These are phyloP conservation scores for Hermaeophaga mercurialis DNA, from an alignment of 2,888 invertebrate species.

Conservation along the genomic window DNA sequence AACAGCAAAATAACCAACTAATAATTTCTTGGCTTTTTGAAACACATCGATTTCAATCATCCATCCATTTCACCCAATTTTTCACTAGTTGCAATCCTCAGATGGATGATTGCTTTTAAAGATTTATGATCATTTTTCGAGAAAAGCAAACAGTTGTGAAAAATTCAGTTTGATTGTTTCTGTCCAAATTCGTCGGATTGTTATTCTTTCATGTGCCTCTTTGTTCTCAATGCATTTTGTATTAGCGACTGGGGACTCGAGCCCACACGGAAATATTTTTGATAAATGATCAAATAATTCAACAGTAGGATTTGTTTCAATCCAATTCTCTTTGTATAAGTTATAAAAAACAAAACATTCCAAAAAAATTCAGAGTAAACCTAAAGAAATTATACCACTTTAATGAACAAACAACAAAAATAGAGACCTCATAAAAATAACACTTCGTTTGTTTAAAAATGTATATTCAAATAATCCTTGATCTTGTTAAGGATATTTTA, in stretches of 20 bases:
- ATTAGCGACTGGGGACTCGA: neutral
- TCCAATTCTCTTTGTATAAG: neutral
- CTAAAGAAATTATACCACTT: no score
- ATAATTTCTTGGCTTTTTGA: neutral
- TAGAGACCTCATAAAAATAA: no score
- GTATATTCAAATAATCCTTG: no score
- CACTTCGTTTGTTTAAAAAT: no score
- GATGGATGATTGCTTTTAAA: slow-evolving; percentile 26
- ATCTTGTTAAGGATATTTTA: no score
- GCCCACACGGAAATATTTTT: neutral
- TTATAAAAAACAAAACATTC: no score
- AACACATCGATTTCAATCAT: slow-evolving; percentile 10
- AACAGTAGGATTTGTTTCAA: neutral
- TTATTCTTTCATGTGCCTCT: slow-evolving; percentile 12
- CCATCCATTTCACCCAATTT: slow-evolving; percentile 9
- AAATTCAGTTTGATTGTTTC: slow-evolving; percentile 21
- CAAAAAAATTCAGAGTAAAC: no score
- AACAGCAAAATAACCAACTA: neutral
- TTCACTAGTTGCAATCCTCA: neutral
- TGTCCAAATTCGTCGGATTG: slow-evolving; percentile 10
- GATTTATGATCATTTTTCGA: slow-evolving; percentile 21
- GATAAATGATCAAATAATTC: slow-evolving; percentile 13
- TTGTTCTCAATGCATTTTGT: slow-evolving; percentile 10
- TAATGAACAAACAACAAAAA: no score
- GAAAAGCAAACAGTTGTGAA: slow-evolving; percentile 10